These are phyloP conservation scores for Odocoileus virginianus DNA, from an alignment of 2,113 vertebrate species.

Conservation along the genomic window DNA sequence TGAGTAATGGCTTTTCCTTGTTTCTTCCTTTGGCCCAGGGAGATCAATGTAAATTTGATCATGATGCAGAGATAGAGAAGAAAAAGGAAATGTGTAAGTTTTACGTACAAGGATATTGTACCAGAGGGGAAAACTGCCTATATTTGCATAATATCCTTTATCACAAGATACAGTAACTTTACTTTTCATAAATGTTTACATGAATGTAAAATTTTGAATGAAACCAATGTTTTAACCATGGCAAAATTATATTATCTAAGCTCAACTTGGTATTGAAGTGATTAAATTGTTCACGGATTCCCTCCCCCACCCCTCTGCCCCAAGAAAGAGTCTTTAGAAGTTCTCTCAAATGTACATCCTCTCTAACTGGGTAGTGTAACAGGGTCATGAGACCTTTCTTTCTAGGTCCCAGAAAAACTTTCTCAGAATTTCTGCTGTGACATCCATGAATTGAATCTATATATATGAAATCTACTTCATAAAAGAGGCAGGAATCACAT, in stretches of 20 bases:
- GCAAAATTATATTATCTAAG: neutral
- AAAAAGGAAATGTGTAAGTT: constrained; percentile 71
- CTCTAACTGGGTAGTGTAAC: neutral
- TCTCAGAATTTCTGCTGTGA: constrained; percentile 1
- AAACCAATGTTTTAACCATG: neutral
- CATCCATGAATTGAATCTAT: neutral
- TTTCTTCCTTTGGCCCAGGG: constrained; percentile 50
- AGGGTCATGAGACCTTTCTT: neutral
- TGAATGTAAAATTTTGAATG: neutral
- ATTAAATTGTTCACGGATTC: neutral
- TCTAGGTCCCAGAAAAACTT: neutral
- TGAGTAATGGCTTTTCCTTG: neutral
- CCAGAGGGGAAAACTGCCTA: constrained; percentile 66
- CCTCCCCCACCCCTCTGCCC: neutral
- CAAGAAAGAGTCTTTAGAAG: neutral
- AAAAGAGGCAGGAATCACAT: neutral
- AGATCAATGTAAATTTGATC: constrained; percentile 58
- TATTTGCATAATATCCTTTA: constrained; percentile 74
- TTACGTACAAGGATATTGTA: constrained; percentile 72
- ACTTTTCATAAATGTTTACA: neutral
- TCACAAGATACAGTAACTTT: neutral
- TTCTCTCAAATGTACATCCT: neutral
- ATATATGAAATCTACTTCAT: neutral
- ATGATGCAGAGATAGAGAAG: constrained; percentile 70
- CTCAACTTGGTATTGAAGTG: neutral